Base-by-base conservation (phyloP, 2,888 invertebrate genomes). In the Conomelus anceps region DNA sequence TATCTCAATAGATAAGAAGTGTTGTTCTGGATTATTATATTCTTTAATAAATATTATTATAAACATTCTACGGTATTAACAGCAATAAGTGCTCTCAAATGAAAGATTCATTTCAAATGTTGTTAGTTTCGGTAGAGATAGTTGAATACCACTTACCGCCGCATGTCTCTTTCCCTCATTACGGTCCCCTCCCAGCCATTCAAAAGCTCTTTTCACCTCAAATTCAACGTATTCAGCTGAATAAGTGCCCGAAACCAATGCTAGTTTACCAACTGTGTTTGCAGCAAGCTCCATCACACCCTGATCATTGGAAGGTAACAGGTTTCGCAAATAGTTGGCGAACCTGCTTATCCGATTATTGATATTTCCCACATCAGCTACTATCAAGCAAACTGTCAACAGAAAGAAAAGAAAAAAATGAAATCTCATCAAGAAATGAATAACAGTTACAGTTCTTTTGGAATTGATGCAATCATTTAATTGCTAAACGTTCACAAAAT, bases 171-270 rank as follows among this genome's bases (percentile, higher is more conserved):
- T 96, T 1, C 97, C 97, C 93, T 99, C 99, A 93, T 98, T 96
- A 91, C 98, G 94, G 92, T 98, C 98, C 88, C 97, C 97, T 24
- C 97, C 96, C 6, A 99, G 94, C 98, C 98, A 99, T 93, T 99
- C 99, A 93, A 98, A 97, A 0, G 99, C 98, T 92, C 98, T 95
- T 93, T 98, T 98, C 0, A 99, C 98, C 94, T 99, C 99, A 94
- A 98, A 98, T 92, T 99, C 99, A n/a, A 99, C 98, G 93, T 99
- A 98, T 93, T 99, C 98, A 0, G 98, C 98, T 29, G 99, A 97
- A 93, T 98, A 98, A 0, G 98, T 98, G 20, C 99, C 99, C 0
- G 97, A 98, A 22, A 97, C 96, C 23, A 98, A 95, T 0, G 99
- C 99, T 89, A 99, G 94, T 91, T 97, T 97, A 0, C 99, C 99